A percentile compares a stretch with the other conserved stretches of the same genome.
These are phyloP conservation scores for Antechinus stuartii DNA, from an alignment of 2,113 vertebrate genomes.

Conservation along the genomic window DNA sequence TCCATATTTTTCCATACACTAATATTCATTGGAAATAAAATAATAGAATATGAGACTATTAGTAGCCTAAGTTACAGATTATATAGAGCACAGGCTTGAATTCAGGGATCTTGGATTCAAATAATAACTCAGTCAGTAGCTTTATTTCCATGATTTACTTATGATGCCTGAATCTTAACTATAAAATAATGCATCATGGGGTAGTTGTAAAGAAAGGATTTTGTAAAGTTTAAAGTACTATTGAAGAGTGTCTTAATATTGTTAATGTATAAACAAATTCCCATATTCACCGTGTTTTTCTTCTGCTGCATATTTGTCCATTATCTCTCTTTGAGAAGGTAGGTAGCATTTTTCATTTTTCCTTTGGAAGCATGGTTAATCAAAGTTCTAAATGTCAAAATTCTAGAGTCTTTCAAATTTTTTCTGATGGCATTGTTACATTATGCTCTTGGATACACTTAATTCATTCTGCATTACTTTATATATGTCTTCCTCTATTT, in stretches of 20 bases:
- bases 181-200: background rate
- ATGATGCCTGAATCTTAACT: background rate
- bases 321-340: no score
- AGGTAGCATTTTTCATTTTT: no score
- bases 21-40: slow-evolving; percentile 16
- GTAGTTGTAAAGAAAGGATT: background rate
- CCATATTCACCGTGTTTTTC: no score
- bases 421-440: no score
- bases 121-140: background rate
- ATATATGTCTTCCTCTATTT: no score
- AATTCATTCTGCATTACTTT: no score
- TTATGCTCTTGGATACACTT: no score
- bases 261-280: background rate
- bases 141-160: background rate
- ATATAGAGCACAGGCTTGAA: background rate
- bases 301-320: no score
- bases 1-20: background rate
- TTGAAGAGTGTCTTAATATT: background rate
- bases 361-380: no score
- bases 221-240: background rate
- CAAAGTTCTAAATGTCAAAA: no score
- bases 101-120: background rate
- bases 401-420: no score
- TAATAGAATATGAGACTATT: background rate
- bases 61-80: background rate